Evolutionary conservation across 2,113 vertebrate genomes (phyloP), one percentile per base, ranked within the genome.

Genomic region (Dromaius novaehollandiae): DNA sequence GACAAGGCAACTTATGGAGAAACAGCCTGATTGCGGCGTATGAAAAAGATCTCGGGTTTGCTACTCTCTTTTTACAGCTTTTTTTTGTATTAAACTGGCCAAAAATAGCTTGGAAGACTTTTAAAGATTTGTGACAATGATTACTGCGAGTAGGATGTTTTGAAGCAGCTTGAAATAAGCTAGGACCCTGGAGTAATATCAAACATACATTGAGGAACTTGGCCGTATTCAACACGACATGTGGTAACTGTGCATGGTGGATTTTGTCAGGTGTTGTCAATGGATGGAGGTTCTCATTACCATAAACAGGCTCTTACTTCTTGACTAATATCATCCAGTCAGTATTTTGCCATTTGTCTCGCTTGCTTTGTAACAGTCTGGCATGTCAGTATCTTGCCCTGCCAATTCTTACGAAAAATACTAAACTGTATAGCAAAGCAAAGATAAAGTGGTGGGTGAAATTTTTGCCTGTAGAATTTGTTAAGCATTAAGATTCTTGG

Each of bases 1-100:
- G 89, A 97, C 96, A 1, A 98, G 99, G 85, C 99, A 98, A 93
- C 97, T 99, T 6, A 95, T 98, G 89, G 99, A 99, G 96, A 99
- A 98, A 93, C 97, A 92, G 68, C 93, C 90, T 4, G 99, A 99
- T 97, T 99, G 97, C 1, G 98, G 98, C 3, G 99, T 99, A 50
- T 99, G 98, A 99, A 61, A 34, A 50, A 44, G 10, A 19, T 17
- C 22, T 17, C 1, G 28, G 44, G 26, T 34, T 78, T 83, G 55
- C 48, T 86, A 50, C 84, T 81, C 19, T 64, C 4, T 76, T 94
- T 93, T 93, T 96, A 92, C 36, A 79, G 36, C 16, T 36, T 40
- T 63, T 83, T 53, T 70, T 75, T 38, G 12, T 60, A 87, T 74
- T 81, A 46, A 73, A 86, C 79, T 75, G 46, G 26, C 88, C 69